Base-by-base conservation (phyloP, 2,888 invertebrate species). In the Ctena decussata region DNA sequence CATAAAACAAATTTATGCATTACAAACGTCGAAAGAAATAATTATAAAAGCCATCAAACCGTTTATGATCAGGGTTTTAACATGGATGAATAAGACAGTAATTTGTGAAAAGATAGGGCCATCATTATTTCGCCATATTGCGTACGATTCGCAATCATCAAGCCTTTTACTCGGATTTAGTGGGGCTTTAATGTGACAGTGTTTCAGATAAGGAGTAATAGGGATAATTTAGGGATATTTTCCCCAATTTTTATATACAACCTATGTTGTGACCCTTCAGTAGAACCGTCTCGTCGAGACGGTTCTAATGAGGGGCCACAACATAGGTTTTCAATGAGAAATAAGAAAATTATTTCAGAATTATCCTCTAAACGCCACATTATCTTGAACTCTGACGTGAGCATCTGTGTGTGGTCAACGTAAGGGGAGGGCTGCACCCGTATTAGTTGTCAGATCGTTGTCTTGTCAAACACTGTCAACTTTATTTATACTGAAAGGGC, bases 351-450 rank as follows among this genome's bases (percentile, higher is more conserved):
- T n/a, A n/a, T n/a, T n/a, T n/a, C n/a, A n/a, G n/a, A n/a, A n/a
- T n/a, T n/a, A n/a, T n/a, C n/a, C n/a, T n/a, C n/a, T n/a, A n/a
- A n/a, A n/a, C n/a, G n/a, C n/a, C n/a, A n/a, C n/a, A n/a, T n/a
- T n/a, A n/a, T n/a, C n/a, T n/a, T n/a, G n/a, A n/a, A n/a, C n/a
- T n/a, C n/a, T n/a, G n/a, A n/a, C n/a, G n/a, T n/a, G 18, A 32
- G n/a, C 39, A 57, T 24, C 57, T 69, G 71, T 85, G 85, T 85
- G 85, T 85, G 85, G 82, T 53, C 85, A 69, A 12, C 72, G 74
- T 60, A 41, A 72, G 30, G 35, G 53, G n/a, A 53, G 18, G 53
- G 53, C 5, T 21, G 11, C 8, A 11, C 2, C 35, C 18, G 11
- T 24, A 5, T 6, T 57, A 27, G 27, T 57, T 57, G 27, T 57